Percentiles rank a stretch among this genome's conserved stretches.
phyloP scores from a whole-genome alignment of 2,113 vertebrate species.

The Amblyornis subalaris region DNA sequence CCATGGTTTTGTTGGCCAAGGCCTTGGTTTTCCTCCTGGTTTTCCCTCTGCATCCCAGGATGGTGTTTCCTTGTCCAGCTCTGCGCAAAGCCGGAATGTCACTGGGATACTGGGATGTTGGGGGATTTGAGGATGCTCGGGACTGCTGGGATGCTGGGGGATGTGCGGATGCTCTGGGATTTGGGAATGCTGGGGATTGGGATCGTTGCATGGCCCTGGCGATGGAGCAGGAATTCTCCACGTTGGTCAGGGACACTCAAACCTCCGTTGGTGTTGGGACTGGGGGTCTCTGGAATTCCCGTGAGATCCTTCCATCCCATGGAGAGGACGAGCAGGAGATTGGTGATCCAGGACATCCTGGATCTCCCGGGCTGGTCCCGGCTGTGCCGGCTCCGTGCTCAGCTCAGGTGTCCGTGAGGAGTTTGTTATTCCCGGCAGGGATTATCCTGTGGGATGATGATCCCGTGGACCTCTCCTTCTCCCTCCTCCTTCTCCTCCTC shows the following conservation, averaged over 20 bases:
- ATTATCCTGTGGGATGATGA: fast-evolving
- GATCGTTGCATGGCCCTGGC: not conserved
- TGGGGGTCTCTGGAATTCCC: not conserved
- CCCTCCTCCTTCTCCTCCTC: not conserved
- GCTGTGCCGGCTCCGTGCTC: not conserved
- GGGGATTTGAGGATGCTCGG: not conserved
- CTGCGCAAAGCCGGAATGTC: not conserved
- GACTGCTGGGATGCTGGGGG: not conserved
- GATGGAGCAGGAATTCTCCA: not conserved
- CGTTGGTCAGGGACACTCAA: not conserved
- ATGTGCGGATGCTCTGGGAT: not conserved
- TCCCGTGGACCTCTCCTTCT: not conserved
- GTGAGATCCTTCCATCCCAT: fast-evolving
- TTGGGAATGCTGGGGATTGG: not conserved
- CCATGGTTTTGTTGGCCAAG: not conserved
- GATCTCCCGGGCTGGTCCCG: not conserved
- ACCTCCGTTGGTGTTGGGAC: too few species aligned
- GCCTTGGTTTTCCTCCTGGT: not conserved
- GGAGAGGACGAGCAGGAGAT: not conserved
- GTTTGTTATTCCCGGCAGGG: not conserved
- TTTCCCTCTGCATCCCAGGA: not conserved
- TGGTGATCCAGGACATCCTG: not conserved
- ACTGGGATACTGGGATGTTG: fast-evolving
- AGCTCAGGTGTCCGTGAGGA: fast-evolving
- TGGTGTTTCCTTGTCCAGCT: not conserved